Base-by-base conservation (phyloP, 2,113 vertebrate genomes). In the Macquaria australasica region DNA sequence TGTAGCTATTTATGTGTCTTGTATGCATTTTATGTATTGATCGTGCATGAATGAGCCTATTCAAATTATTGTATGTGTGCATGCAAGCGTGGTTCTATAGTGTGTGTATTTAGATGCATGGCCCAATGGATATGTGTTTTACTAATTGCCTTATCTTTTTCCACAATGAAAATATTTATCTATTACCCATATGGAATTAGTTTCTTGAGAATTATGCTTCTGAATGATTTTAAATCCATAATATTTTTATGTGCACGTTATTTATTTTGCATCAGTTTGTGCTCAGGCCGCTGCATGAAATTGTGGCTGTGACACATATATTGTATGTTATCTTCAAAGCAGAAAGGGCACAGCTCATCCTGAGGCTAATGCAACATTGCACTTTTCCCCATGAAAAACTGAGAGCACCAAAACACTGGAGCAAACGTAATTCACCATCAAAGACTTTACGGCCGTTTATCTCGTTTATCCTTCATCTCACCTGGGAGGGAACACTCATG, bases 391-490 rank as follows among this genome's bases (percentile, higher is more conserved):
- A 76, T 58, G 48, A 86, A 83, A 34, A 83, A 81, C 6, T 1
- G 7, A 50, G 23, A 60, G 67, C 28, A 73, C 51, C 77, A 58
- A 81, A 92, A 90, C 81, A 87, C 53, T 73, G 82, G 73, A 85
- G 77, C 84, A 88, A 85, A 88, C 64, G 68, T 84, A 86, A 86
- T 91, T 90, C 76, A 70, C 66, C 87, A 82, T 90, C 92, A 88
- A 81, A 90, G 83, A 64, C 76, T 83, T 83, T 55, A 85, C 25
- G 25, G 79, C 39, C 58, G 23, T 86, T 86, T 86, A 91, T 87
- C 85, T 82, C 55, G 2, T 85, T 90, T 87, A 87, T 89, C 87
- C 80, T 90, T 82, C 77, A 80, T 90, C 82, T 93, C 88, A 94
- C 92, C 90, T 92, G 92, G 71, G 82, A 93, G 89, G 83, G 73